phyloP scores from a whole-genome alignment of 2,888 invertebrate genomes.

The Rotaria magnacalcarata region DNA sequence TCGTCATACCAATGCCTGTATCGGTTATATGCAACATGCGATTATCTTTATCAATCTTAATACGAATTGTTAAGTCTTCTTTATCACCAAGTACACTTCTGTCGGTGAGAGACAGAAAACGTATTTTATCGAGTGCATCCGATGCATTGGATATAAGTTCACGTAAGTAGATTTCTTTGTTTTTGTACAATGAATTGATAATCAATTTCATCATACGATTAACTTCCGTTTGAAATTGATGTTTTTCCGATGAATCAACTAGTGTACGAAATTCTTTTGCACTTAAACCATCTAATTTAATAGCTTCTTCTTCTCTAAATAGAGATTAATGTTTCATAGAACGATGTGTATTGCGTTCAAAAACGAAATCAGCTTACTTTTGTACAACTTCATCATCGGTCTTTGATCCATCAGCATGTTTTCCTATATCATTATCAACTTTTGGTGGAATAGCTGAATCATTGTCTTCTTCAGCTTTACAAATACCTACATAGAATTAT shows the following conservation, averaged over 20 bases:
- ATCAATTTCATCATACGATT: conserved; percentile 99
- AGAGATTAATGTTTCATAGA: too few species aligned
- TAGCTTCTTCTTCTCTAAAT: conserved; percentile 42
- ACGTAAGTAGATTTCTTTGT: conserved; percentile 93
- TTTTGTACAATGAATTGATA: conserved; percentile 95
- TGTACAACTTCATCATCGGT: conserved; percentile 87
- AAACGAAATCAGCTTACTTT: conserved; percentile 54
- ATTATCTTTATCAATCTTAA: conserved; percentile 81
- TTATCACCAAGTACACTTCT: conserved; percentile 72
- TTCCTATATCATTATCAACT: conserved; percentile 72
- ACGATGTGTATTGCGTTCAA: neutral
- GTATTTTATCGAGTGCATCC: conserved; percentile 95
- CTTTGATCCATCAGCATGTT: conserved; percentile 78
- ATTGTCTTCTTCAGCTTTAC: conserved; percentile 50
- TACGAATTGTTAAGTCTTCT: conserved; percentile 79
- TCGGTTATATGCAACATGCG: conserved; percentile 87
- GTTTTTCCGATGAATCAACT: conserved; percentile 71
- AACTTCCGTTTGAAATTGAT: conserved; percentile 88
- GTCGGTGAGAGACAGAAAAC: conserved; percentile 83
- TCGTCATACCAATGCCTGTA: conserved; percentile 95
- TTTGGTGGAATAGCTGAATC: conserved; percentile 50
- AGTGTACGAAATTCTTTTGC: conserved; percentile 87
- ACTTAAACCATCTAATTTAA: conserved; percentile 76
- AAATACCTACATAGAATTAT: neutral
- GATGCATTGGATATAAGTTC: conserved; percentile 98